Conservation (phyloP, 2,888 invertebrate genomes). For the Brachylomia viminalis region DNA sequence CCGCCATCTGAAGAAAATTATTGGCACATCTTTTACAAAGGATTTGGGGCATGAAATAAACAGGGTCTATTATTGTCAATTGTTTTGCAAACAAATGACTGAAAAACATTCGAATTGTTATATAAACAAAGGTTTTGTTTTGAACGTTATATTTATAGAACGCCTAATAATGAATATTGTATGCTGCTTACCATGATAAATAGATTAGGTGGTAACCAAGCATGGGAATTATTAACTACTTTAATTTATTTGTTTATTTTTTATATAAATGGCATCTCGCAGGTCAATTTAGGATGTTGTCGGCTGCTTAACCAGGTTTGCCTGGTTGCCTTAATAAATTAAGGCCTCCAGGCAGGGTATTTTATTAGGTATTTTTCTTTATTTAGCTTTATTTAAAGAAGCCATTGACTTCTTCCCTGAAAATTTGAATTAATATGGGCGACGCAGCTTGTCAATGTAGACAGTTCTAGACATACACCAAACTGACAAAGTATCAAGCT, state of each 20-base stretch:
- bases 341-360: too few relatives aligned
- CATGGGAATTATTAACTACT: background rate
- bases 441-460: background rate
- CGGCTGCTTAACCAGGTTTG: too few relatives aligned
- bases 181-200: background rate
- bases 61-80: constrained; percentile 39
- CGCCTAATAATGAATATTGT: background rate
- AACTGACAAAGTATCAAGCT: background rate
- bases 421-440: background rate
- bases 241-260: background rate
- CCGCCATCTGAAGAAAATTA: constrained; percentile 40
- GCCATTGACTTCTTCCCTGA: background rate
- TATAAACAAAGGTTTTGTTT: constrained; percentile 35
- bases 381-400: background rate
- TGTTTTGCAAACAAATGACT: constrained; percentile 51
- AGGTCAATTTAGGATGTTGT: too few relatives aligned
- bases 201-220: background rate
- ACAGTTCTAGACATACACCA: too few relatives aligned
- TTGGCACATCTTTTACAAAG: constrained; percentile 43
- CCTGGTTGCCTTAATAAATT: too few relatives aligned
- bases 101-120: constrained; percentile 18
- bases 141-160: constrained; percentile 9
- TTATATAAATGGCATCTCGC: too few relatives aligned
- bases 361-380: background rate
- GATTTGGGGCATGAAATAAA: constrained; percentile 43